A percentile compares a stretch with the other conserved stretches of the same genome.
Conservation (phyloP, 2,797 vertebrate species). For the Simalia tracyae region DNA sequence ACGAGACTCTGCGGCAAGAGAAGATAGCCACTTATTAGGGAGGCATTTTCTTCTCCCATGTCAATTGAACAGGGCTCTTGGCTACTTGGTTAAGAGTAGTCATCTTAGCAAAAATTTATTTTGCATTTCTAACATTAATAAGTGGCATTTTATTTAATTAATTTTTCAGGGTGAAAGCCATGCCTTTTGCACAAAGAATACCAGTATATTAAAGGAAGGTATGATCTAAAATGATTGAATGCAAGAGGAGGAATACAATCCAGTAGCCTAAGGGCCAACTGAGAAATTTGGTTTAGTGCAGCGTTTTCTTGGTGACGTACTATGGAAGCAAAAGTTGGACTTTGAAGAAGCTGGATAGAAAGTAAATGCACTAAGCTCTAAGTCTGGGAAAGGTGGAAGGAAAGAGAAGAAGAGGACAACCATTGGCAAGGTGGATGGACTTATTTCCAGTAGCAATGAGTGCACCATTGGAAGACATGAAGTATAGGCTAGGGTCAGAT, state of each 20-base stretch:
- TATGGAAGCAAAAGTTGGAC: neutral
- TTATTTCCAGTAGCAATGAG: neutral
- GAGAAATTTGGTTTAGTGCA: neutral
- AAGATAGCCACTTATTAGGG: constrained; percentile 47
- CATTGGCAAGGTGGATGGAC: too few species aligned
- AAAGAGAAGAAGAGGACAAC: too few species aligned
- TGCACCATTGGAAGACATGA: neutral
- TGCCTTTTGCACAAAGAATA: constrained; percentile 30
- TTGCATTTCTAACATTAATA: constrained; percentile 64
- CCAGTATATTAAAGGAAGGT: constrained; percentile 6
- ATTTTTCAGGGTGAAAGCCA: constrained; percentile 52
- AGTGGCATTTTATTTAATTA: constrained; percentile 31
- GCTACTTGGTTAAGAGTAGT: constrained; percentile 62
- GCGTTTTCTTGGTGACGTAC: neutral
- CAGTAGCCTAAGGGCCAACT: neutral
- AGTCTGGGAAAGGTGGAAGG: too few species aligned
- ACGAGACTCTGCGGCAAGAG: constrained; percentile 58
- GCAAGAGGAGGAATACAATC: neutral
- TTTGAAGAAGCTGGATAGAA: neutral
- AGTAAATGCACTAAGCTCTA: neutral
- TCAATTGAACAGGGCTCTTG: constrained; percentile 62
- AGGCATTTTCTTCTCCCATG: constrained; percentile 45
- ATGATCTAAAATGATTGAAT: neutral
- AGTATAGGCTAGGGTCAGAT: neutral
- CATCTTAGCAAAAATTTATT: constrained; percentile 68